These are phyloP conservation scores for Mesoligia furuncula DNA, from an alignment of 2,888 invertebrate species.

Conservation along the genomic window DNA sequence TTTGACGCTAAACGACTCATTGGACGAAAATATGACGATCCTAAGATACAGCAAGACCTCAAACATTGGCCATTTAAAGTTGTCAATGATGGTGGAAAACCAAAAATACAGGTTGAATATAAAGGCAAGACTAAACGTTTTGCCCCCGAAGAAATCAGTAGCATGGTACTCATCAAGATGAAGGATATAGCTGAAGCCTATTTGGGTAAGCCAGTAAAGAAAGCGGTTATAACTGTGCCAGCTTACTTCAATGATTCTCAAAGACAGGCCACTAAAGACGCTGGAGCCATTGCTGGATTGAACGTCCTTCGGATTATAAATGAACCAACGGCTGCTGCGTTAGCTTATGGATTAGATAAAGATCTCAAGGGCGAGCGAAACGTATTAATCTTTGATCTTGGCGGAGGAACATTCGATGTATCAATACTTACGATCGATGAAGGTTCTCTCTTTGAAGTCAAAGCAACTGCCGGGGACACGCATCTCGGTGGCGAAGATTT, in stretches of 20 bases:
- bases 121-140: constrained; percentile 92
- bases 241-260: constrained; percentile 95
- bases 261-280: constrained; percentile 95
- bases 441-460: constrained; percentile 94
- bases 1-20: constrained; percentile 96
- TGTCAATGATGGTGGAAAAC: constrained; percentile 91
- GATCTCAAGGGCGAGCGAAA: constrained; percentile 91
- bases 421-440: constrained; percentile 95
- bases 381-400: constrained; percentile 92
- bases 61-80: constrained; percentile 96
- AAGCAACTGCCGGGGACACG: constrained; percentile 96
- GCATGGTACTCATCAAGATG: constrained; percentile 91
- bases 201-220: constrained; percentile 91
- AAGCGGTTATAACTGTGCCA: constrained; percentile 95
- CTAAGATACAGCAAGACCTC: constrained; percentile 94
- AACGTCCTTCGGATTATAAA: constrained; percentile 95
- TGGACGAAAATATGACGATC: constrained; percentile 94
- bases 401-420: constrained; percentile 94
- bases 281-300: constrained; percentile 93
- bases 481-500: constrained; percentile 95
- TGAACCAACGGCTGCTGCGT: constrained; percentile 94
- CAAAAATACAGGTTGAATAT: constrained; percentile 92
- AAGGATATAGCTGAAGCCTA: constrained; percentile 93
- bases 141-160: constrained; percentile 93
- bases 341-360: constrained; percentile 93